phyloP scores from a whole-genome alignment of 2,888 invertebrate genomes.

The Plebejus anna region DNA sequence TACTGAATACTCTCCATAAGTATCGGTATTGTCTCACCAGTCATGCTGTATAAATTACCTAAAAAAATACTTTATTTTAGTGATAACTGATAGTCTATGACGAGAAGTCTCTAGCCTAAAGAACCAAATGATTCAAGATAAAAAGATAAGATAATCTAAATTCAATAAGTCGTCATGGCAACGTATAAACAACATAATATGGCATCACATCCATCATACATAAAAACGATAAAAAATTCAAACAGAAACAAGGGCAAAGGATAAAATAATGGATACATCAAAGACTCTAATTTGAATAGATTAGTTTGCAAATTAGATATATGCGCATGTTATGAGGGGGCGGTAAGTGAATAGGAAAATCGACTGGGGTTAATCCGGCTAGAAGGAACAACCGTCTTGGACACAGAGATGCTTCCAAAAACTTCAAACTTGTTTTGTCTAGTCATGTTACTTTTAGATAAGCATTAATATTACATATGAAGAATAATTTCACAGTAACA shows the following conservation, averaged over 20 bases:
- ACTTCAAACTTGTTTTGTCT: too few relatives aligned
- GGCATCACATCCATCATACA: slow-evolving; percentile 6
- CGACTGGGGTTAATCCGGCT: not conserved
- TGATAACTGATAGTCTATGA: too few relatives aligned
- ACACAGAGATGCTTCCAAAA: not conserved
- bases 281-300: slow-evolving; percentile 59
- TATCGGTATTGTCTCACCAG: too few relatives aligned
- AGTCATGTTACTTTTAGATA: too few relatives aligned
- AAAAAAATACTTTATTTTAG: too few relatives aligned
- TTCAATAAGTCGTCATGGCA: not conserved
- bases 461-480: too few relatives aligned
- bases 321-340: slow-evolving; percentile 50
- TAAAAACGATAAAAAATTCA: slow-evolving; percentile 30
- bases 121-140: not conserved
- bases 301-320: slow-evolving; percentile 69
- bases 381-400: not conserved
- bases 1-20: too few relatives aligned
- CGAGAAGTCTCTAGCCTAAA: not conserved
- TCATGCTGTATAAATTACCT: too few relatives aligned
- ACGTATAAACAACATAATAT: not conserved
- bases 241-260: slow-evolving; percentile 54
- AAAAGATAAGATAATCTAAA: not conserved
- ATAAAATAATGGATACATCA: slow-evolving; percentile 59
- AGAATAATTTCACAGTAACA: too few relatives aligned
- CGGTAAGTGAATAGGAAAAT: slow-evolving; percentile 20